A percentile compares a stretch with the other conserved stretches of the same genome.
Evolutionary conservation across 92 coral and sea anemone genomes (phyloP).

Genomic region (Epizoanthus scotinus): DNA sequence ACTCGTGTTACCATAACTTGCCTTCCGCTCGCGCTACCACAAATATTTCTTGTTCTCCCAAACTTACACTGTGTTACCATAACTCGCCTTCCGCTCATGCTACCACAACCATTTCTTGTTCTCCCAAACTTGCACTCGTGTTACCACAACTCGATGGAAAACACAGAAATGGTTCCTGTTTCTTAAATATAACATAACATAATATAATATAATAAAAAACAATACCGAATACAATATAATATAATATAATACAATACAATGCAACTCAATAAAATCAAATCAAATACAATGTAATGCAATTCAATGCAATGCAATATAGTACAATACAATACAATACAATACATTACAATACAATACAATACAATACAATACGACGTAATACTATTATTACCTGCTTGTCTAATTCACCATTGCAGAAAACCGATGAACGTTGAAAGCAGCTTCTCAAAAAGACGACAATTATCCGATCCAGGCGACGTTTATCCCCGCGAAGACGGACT

Average conservation of each 20-base stretch:
- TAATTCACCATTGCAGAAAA: neutral
- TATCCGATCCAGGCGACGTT: neutral
- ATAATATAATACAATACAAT: neutral
- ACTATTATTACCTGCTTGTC: neutral
- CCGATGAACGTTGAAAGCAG: neutral
- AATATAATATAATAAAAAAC: no score
- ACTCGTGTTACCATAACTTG: no score
- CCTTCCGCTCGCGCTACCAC: no score
- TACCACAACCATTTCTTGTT: no score
- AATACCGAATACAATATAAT: neutral
- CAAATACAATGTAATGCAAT: neutral
- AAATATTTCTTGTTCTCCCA: no score
- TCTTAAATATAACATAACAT: no score
- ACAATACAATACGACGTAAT: neutral
- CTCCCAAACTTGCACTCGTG: no score
- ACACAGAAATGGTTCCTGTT: no score
- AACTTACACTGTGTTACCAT: no score
- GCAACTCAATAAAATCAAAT: neutral
- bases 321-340: neutral
- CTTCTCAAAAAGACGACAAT: neutral
- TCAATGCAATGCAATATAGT: neutral
- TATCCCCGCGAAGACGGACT: slow-evolving; percentile 23
- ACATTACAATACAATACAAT: neutral
- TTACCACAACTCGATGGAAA: no score
- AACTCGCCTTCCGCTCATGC: no score